Percentiles rank a stretch among this genome's conserved stretches.
These are phyloP conservation scores for Sesamia inferens DNA, from an alignment of 2,888 invertebrate species.

Conservation along the genomic window DNA sequence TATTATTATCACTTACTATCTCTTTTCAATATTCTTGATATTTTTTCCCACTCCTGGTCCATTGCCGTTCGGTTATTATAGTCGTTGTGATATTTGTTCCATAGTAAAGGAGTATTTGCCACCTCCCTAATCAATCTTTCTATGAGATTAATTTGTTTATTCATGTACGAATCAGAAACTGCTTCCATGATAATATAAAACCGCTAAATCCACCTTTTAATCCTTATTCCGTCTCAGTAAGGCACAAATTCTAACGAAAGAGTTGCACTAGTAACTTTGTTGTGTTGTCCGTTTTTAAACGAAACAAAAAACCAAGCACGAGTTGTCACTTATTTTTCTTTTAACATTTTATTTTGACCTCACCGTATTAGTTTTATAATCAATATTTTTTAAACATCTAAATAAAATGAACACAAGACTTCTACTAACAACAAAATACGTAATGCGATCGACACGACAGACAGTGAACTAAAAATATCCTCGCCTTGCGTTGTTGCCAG, in stretches of 20 bases:
- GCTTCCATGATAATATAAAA: background rate
- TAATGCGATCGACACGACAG: constrained; percentile 60
- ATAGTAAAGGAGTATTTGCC: constrained; percentile 58
- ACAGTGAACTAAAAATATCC: constrained; percentile 58
- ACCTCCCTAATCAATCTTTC: constrained; percentile 62
- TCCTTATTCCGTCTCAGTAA: background rate
- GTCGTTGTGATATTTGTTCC: constrained; percentile 60
- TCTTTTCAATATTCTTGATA: constrained; percentile 46
- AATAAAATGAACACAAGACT: constrained; percentile 13
- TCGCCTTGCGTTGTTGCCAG: constrained; percentile 50
- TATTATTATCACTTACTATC: constrained; percentile 55
- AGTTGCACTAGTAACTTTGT: background rate
- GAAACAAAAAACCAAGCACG: background rate
- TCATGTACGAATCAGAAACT: constrained; percentile 3
- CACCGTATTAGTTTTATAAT: background rate
- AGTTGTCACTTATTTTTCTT: constrained; percentile 2
- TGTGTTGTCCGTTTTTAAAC: constrained; percentile 6
- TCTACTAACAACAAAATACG: constrained; percentile 35
- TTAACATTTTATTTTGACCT: background rate
- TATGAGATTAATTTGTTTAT: constrained; percentile 27
- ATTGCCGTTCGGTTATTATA: constrained; percentile 53
- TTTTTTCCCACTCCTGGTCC: constrained; percentile 56
- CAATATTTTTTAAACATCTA: background rate
- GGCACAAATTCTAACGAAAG: constrained; percentile 2
- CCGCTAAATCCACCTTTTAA: background rate